phyloP scores from a whole-genome alignment of 2,113 vertebrate genomes.

The Tragelaphus imberbis region DNA sequence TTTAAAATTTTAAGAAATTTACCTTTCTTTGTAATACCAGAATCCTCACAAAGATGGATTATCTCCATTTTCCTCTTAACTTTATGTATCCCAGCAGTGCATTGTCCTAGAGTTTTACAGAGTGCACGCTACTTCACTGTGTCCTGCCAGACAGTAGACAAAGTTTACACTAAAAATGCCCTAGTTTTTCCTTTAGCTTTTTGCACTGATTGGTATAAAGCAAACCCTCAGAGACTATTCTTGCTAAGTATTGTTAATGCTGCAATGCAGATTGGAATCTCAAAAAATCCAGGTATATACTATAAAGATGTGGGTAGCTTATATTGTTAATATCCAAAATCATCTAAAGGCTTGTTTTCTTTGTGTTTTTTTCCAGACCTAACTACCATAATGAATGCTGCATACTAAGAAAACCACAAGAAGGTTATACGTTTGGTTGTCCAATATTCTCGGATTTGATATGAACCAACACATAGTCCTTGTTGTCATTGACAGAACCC shows the following conservation, averaged over 20 bases:
- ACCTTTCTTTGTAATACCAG: neutral
- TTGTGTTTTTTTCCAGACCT: conserved; percentile 85
- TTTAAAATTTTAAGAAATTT: neutral
- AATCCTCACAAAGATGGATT: neutral
- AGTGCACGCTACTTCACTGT: fast-evolving
- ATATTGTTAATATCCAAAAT: neutral
- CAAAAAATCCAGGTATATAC: neutral
- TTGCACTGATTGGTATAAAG: neutral
- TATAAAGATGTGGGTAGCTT: neutral
- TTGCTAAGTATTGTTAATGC: neutral
- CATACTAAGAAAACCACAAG: conserved; percentile 80
- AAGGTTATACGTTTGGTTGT: conserved; percentile 83
- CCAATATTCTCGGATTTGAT: conserved; percentile 85
- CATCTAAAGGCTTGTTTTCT: conserved; percentile 50
- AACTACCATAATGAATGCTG: conserved; percentile 84
- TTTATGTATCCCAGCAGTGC: neutral
- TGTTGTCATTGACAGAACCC: conserved; percentile 79
- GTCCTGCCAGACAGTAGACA: neutral
- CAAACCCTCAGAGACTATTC: neutral
- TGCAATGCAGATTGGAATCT: neutral
- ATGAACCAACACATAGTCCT: conserved; percentile 82
- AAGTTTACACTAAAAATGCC: neutral
- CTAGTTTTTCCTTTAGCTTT: neutral
- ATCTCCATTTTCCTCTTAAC: neutral
- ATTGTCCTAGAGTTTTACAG: neutral